Base-by-base conservation (phyloP, 2,113 vertebrate genomes). In the Cygnus atratus region DNA sequence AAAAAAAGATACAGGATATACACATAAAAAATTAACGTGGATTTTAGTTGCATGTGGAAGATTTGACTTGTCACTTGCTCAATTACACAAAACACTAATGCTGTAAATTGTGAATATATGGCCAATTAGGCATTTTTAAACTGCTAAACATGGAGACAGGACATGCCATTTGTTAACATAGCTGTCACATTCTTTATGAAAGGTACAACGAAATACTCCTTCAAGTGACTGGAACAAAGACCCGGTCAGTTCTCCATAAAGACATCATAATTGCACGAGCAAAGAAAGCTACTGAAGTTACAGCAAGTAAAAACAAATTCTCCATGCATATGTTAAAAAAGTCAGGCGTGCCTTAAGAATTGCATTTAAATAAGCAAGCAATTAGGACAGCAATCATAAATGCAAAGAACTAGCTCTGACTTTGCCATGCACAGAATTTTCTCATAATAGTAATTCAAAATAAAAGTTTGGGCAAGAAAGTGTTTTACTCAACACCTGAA, bases 71-170 rank as follows among this genome's bases (percentile, higher is more conserved):
- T 95, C 93, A 94, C 81, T 94, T 93, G 93, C 90, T 95, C 94
- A 91, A 89, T 96, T 97, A 89, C 88, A 83, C 93, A 81, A 95
- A 95, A 95, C 65, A 93, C 67, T 85, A 87, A 88, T 22, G 90
- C 68, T 16, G 28, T 96, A 96, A 95, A 95, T 93, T 4, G 5
- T 68, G 78, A 93, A 28, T 94, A 90, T 83, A 87, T 0, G 13
- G 81, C 84, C 96, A 96, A 94, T 95, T 96, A 95, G 85, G 67
- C 87, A 93, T 81, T 92, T 96, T 95, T 93, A 95, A 95, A 90
- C 72, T 88, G 72, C 91, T 92, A 79, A 94, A 97, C 88, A 35
- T 61, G 73, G 88, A 96, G 94, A 95, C 93, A 94, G 80, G 84
- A 95, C 55, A 55, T 86, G 88, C 84, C 90, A 74, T 93, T 96